These are phyloP conservation scores for Acanthopagrus latus DNA, from an alignment of 2,797 vertebrate genomes.

Conservation along the genomic window DNA sequence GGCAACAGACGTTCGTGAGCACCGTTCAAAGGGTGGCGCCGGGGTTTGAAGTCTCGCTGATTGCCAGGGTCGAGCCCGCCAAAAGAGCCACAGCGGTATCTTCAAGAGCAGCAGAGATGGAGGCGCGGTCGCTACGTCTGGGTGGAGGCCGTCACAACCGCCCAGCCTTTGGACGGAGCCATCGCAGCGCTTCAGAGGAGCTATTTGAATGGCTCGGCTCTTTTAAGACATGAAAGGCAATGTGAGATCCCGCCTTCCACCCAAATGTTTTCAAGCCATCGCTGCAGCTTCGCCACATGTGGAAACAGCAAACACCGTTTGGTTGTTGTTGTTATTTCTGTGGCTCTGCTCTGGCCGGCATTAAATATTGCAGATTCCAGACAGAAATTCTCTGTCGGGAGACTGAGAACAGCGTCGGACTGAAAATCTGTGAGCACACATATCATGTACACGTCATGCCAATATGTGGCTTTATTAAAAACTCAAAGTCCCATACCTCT, in stretches of 20 bases:
- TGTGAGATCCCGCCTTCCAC: conserved; percentile 23
- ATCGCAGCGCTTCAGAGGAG: conserved; percentile 62
- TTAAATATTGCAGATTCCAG: conserved; percentile 49
- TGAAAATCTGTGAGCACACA: conserved; percentile 32
- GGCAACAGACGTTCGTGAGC: conserved; percentile 52
- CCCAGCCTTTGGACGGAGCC: conserved; percentile 49
- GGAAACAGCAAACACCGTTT: conserved; percentile 17
- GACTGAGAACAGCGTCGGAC: conserved; percentile 12
- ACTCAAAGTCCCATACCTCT: conserved; percentile 9
- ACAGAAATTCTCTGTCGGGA: conserved; percentile 29
- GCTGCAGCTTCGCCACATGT: conserved; percentile 30
- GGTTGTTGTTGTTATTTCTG: conserved; percentile 30
- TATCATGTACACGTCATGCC: conserved; percentile 24
- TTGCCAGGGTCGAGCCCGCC: conserved; percentile 62
- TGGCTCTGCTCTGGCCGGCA: conserved; percentile 3
- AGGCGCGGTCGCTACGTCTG: conserved; percentile 46
- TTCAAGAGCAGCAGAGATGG: conserved; percentile 81
- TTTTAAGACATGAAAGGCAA: conserved; percentile 64
- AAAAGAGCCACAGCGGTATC: conserved; percentile 70
- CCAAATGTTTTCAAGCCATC: conserved; percentile 40
- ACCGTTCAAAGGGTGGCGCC: conserved; percentile 65
- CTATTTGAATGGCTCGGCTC: conserved; percentile 52
- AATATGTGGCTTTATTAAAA: conserved; percentile 57
- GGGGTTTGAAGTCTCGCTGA: conserved; percentile 72
- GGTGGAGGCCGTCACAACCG: conserved; percentile 52